These are phyloP conservation scores for Gallinago paraguaiae DNA, from an alignment of 2,113 vertebrate genomes.

Conservation along the genomic window DNA sequence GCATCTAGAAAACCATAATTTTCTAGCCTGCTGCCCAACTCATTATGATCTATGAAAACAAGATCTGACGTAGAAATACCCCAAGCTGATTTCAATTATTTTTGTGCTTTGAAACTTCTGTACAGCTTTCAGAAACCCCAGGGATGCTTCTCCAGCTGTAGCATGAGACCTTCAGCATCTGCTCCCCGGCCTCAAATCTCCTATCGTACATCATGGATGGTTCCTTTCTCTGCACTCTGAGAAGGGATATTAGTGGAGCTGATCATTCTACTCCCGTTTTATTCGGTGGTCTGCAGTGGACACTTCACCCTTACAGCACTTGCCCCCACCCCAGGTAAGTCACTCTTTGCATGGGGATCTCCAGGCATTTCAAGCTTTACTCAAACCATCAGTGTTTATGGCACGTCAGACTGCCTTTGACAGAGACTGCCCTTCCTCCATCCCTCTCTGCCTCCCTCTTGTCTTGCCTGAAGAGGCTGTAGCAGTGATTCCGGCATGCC, in stretches of 20 bases:
- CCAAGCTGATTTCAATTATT: not conserved
- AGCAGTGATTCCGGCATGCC: not conserved
- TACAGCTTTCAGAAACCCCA: not conserved
- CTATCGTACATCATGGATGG: not conserved
- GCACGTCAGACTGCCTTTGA: not conserved
- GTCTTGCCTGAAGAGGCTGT: slow-evolving; percentile 4
- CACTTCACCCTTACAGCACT: not conserved
- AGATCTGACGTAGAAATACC: not conserved
- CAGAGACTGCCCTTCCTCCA: slow-evolving; percentile 24
- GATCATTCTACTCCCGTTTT: not conserved
- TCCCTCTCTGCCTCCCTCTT: not conserved
- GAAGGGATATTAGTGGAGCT: not conserved
- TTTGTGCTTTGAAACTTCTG: not conserved
- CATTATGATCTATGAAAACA: not conserved
- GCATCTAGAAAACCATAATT: not conserved
- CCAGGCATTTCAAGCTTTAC: not conserved
- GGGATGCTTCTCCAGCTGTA: not conserved
- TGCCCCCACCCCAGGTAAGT: not conserved
- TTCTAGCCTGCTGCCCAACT: not conserved
- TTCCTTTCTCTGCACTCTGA: not conserved
- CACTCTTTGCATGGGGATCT: not conserved
- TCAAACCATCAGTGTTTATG: not conserved
- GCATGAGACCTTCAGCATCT: not conserved
- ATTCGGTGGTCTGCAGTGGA: not conserved
- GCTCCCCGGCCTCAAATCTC: not conserved